These are phyloP conservation scores for Drosophila longiperda DNA, from an alignment of 2,888 invertebrate genomes.

Conservation along the genomic window DNA sequence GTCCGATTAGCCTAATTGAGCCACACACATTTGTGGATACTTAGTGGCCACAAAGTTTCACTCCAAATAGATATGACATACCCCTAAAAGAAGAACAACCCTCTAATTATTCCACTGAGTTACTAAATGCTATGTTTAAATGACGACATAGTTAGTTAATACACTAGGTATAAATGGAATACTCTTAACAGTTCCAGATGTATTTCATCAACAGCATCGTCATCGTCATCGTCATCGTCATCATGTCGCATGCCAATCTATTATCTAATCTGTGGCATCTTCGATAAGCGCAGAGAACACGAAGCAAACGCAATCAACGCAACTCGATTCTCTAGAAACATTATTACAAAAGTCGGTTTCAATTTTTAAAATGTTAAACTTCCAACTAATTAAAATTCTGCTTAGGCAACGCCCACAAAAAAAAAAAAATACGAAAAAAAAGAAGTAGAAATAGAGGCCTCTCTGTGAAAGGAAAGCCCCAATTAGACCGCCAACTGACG, in stretches of 20 bases:
- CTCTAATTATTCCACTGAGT: not conserved
- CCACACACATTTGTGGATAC: constrained; percentile 1
- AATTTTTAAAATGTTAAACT: constrained; percentile 19
- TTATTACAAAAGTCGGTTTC: constrained; percentile 24
- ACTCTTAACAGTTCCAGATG: not conserved
- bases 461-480: constrained; percentile 60
- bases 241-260: constrained; percentile 21
- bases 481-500: constrained; percentile 47
- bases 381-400: constrained; percentile 53
- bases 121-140: not conserved
- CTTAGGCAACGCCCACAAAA: constrained; percentile 51
- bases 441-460: constrained; percentile 8
- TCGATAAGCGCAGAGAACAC: constrained; percentile 51
- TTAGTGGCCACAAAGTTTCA: constrained; percentile 1
- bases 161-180: not conserved
- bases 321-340: constrained; percentile 40
- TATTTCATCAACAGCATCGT: constrained; percentile 13
- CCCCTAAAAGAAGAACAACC: not conserved
- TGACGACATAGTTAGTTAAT: not conserved
- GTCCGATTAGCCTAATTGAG: constrained; percentile 56
- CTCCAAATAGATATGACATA: not conserved
- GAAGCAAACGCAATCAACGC: constrained; percentile 43
- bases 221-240: constrained; percentile 23
- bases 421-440: not conserved
- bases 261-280: constrained; percentile 50